Evolutionary conservation across 2,113 vertebrate species (phyloP), one percentile per base, ranked within the genome.

Genomic region (Pantherophis guttatus): DNA sequence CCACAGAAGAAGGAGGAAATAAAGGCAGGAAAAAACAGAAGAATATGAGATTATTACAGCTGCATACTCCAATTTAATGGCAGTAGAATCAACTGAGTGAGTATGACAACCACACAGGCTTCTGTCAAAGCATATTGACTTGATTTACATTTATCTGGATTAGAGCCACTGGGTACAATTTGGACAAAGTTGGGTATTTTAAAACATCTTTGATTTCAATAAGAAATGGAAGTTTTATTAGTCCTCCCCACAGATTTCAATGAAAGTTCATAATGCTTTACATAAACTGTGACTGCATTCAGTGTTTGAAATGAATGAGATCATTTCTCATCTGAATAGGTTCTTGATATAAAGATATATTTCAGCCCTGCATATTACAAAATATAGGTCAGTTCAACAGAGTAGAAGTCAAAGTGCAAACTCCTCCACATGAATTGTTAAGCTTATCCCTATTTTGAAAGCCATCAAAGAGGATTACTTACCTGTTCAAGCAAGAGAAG

Each of bases 361-460:
- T 95, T 95, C 87, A 91, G 90, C 55, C 62, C 55, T 87, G 75
- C 75, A 90, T 95, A 88, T 94, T 97, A 94, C 94, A 57, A 5
- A 97, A 96, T 95, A 93, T 96, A 96, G 96, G 93, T 95, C 96
- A 95, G 89, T 91, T 58, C 89, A 94, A 97, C 96, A 94, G 94
- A 95, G 94, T 95, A 97, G 91, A 95, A 96, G 93, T 87, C 91
- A 95, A 96, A 94, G 92, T 91, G 55, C 94, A 94, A 95, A 95
- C 92, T 95, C 95, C 95, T 96, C 95, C 95, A 92, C 95, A n/a
- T 89, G 92, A 94, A 90, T 97, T 95, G 96, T 96, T 95, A 93
- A 96, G 96, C 94, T 97, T 97, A 97, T 97, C 96, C 94, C 91
- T 95, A 88, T 95, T 97, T 94, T 94, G 93, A 97, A 95, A 95